phyloP scores from a whole-genome alignment of 2,113 vertebrate genomes.

The Ancistrus triradiatus region DNA sequence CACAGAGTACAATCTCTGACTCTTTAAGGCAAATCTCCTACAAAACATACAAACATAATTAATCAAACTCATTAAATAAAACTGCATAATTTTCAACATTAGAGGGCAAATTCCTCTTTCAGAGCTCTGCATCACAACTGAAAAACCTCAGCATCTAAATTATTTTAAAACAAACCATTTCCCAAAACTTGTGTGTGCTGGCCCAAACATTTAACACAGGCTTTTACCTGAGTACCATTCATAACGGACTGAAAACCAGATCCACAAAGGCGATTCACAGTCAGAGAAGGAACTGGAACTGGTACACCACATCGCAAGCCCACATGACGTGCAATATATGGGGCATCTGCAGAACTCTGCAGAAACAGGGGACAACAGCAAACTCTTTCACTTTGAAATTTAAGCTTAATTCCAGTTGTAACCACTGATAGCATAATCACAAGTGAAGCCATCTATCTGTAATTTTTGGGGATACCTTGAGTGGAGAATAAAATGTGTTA shows the following conservation, averaged over 20 bases:
- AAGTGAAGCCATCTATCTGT: too few relatives aligned
- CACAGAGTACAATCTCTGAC: conserved; percentile 88
- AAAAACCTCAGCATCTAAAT: not conserved
- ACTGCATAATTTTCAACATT: too few relatives aligned
- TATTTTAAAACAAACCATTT: too few relatives aligned
- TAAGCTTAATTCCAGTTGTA: not conserved
- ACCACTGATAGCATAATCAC: too few relatives aligned
- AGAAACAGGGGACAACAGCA: not conserved
- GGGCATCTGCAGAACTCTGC: conserved; percentile 80
- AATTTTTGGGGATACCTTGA: too few relatives aligned
- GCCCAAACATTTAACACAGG: not conserved
- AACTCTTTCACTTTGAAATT: not conserved
- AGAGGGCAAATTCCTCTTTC: too few relatives aligned
- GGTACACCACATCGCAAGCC: conserved; percentile 84
- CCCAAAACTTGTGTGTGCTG: not conserved
- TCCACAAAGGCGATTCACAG: conserved; percentile 90
- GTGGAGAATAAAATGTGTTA: too few relatives aligned
- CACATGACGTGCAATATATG: conserved; percentile 86
- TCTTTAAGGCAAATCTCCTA: conserved; percentile 91
- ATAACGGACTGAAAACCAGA: conserved; percentile 94
- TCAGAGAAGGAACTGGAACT: conserved; percentile 77
- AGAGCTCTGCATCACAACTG: too few relatives aligned
- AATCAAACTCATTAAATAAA: too few relatives aligned
- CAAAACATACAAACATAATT: conserved; percentile 43
- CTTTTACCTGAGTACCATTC: conserved; percentile 83